These are phyloP conservation scores for Podarcis raffonei DNA, from an alignment of 2,113 vertebrate species.

Conservation along the genomic window DNA sequence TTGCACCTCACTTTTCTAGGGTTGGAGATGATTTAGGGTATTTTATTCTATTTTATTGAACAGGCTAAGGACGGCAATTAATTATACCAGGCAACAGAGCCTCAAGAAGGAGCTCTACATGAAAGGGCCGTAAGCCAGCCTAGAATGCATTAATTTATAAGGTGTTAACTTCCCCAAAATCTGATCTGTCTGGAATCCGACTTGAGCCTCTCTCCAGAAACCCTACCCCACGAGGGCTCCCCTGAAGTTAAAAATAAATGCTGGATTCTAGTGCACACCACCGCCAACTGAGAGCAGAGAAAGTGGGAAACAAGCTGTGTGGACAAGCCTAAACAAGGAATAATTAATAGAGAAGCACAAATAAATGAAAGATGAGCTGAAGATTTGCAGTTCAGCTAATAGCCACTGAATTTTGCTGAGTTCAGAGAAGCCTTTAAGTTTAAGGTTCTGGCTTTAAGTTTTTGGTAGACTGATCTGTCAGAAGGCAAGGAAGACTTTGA, in stretches of 20 bases:
- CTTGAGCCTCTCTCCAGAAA: slow-evolving; percentile 37
- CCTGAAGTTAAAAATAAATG: slow-evolving; percentile 55
- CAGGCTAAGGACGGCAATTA: background rate
- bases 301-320: background rate
- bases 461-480: background rate
- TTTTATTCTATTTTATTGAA: background rate
- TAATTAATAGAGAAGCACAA: background rate
- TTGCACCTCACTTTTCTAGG: background rate
- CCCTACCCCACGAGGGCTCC: slow-evolving; percentile 15
- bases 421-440: background rate
- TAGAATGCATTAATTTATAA: slow-evolving; percentile 33
- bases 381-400: too few species aligned
- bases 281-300: background rate
- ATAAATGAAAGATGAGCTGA: background rate
- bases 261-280: slow-evolving; percentile 20
- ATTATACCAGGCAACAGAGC: slow-evolving; percentile 3
- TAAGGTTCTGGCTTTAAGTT: background rate
- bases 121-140: slow-evolving; percentile 32
- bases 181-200: slow-evolving; percentile 25
- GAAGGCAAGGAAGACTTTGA: background rate
- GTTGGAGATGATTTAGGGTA: background rate
- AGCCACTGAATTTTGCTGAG: background rate
- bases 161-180: slow-evolving; percentile 31
- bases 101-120: background rate
- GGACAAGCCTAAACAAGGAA: background rate